phyloP scores from a whole-genome alignment of 2,113 vertebrate genomes.

The Menidia beryllina region DNA sequence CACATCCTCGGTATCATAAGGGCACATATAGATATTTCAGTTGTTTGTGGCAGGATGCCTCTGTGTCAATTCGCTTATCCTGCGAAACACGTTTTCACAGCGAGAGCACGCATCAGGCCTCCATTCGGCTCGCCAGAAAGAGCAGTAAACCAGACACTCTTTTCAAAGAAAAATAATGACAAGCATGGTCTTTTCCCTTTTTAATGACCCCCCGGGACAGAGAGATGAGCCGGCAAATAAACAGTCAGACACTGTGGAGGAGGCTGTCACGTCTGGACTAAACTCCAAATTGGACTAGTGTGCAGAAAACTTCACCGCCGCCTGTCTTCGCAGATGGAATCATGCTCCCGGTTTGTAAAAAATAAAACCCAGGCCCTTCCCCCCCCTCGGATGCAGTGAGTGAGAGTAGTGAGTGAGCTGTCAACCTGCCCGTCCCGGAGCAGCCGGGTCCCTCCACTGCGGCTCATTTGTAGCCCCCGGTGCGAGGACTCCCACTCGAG shows the following conservation, averaged over 20 bases:
- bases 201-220: conserved; percentile 15
- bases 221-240: conserved; percentile 23
- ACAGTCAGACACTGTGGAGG: conserved; percentile 31
- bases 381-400: conserved; percentile 34
- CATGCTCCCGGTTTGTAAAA: conserved; percentile 24
- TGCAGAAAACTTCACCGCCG: conserved; percentile 7
- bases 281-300: conserved; percentile 39
- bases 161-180: conserved; percentile 7
- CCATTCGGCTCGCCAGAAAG: conserved; percentile 5
- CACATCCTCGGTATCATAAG: conserved; percentile 1
- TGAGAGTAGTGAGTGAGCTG: conserved; percentile 55
- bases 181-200: conserved; percentile 15
- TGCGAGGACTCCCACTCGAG: conserved; percentile 56
- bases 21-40: conserved; percentile 10
- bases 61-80: background rate
- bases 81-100: conserved; percentile 25
- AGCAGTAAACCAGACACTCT: conserved; percentile 19
- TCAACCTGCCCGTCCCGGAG: conserved; percentile 9
- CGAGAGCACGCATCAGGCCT: conserved; percentile 29
- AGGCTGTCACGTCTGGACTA: conserved; percentile 8
- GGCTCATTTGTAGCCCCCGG: conserved; percentile 68
- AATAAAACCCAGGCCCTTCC: conserved; percentile 36
- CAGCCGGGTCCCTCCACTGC: conserved; percentile 35
- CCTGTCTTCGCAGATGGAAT: conserved; percentile 22
- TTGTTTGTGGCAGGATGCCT: conserved; percentile 2